Evolutionary conservation across 1,140 invertebrate species (phyloP), one percentile per base, ranked within the genome.

Genomic region (Mactra quadrangularis): DNA sequence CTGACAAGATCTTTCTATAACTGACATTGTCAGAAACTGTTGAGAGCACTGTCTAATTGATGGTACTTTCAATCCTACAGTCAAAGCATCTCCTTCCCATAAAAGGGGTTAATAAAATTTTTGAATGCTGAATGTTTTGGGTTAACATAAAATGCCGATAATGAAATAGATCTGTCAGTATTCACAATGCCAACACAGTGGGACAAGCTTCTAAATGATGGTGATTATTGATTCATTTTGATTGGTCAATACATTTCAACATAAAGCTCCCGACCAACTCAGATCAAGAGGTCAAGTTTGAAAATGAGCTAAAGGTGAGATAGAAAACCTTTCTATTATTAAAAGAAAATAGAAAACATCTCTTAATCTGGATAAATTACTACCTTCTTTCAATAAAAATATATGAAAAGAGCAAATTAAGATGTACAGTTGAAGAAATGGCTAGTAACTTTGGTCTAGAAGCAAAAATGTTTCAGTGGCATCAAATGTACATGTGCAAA

Each of bases 121-220:
- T 66, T 81, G 25, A 60, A 81, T 70, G 60, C 52, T 6, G 59
- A 70, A 66, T 45, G 70, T 66, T 55, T 74, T 50, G 79, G 79
- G 71, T 82, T 75, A 82, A 74, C 70, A 57, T 66, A 50, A 74
- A 75, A 74, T 52, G 59, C 41, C 57, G 33, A 64, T 29, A 60
- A 66, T 74, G 79, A 82, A 82, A 82, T 75, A 75, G 79, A 82
- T 74, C 68, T 82, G 79, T 82, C 79, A 82, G 38, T 6, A 9
- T 11, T 1, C 29, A 82, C 79, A 82, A 82, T 74, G 33, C 53
- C 22, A 35, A 11, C 70, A 38, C 50, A 47, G 55, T 66, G 31
- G 52, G 55, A 38, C 59, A 68, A 53, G 29, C 25, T 31, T 62
- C 57, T 82, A 75, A 74, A 82, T 66, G 79, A 60, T 64, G 47